These are phyloP conservation scores for Clupea harengus DNA, from an alignment of 2,113 vertebrate genomes.

Conservation along the genomic window DNA sequence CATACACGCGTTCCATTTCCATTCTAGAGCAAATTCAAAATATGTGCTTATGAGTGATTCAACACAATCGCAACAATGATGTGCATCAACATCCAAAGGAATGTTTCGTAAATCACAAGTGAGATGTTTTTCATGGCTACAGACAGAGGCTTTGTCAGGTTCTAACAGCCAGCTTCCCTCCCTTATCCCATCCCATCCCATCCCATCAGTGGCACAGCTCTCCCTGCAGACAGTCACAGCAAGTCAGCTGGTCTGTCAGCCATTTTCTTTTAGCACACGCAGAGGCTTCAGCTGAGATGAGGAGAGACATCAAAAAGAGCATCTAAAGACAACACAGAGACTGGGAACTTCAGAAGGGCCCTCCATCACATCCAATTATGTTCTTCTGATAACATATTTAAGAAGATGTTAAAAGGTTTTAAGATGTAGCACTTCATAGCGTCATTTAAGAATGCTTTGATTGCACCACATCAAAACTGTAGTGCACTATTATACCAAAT, in stretches of 20 bases:
- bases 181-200: too few relatives aligned
- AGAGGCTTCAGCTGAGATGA: too few relatives aligned
- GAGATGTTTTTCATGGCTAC: constrained; percentile 5
- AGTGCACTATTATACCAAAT: too few relatives aligned
- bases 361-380: not conserved
- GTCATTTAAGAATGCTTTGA: not conserved
- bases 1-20: not conserved
- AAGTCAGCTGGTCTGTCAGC: too few relatives aligned
- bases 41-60: not conserved
- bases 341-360: not conserved
- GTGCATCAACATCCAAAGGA: too few relatives aligned
- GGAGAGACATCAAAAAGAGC: too few relatives aligned
- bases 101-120: not conserved
- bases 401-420: not conserved
- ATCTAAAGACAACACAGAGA: too few relatives aligned
- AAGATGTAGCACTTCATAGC: not conserved
- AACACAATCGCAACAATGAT: not conserved
- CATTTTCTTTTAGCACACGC: too few relatives aligned
- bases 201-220: too few relatives aligned
- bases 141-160: not conserved
- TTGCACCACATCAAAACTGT: too few relatives aligned
- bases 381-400: not conserved
- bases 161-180: too few relatives aligned
- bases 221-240: too few relatives aligned
- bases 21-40: not conserved